Base-by-base conservation (phyloP, 1,140 invertebrate species). In the Agrilus planipennis region DNA sequence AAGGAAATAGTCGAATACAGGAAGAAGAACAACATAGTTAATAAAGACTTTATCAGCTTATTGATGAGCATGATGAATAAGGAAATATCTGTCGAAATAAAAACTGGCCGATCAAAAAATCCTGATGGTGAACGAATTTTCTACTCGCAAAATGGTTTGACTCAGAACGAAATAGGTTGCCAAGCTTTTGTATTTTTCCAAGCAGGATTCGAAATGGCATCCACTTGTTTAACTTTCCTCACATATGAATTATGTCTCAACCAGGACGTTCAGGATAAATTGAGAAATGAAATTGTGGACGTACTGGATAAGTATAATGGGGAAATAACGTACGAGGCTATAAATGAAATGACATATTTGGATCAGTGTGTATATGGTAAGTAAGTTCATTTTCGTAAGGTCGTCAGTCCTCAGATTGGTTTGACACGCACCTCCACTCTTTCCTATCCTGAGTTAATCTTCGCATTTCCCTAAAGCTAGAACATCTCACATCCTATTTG, bases 291-390 rank as follows among this genome's bases (percentile, higher is more conserved):
- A 51, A 61, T 72, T 0, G 50, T 60, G 10, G 27, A 49, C 2
- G 62, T 67, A 11, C 18, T 72, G 0, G 36, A 46, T 6, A 60
- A 60, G 39, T 54, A 71, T 40, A 48, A 63, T 14, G 63, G 64
- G 2, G 49, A 65, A 40, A 44, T 75, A 0, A 69, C 60, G 23
- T 76, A 72, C 45, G 72, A 76, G 11, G 60, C 64, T 14, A 41
- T 77, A 2, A 53, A 61, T 11, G 64, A 70, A 10, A 64, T 79
- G 57, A 61, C 56, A 1, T 72, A 42, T 28, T 34, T 34, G 15
- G 19, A 34, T 4, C 41, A 46, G 31, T 32, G 41, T n/a, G 29
- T 45, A 28, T 55, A 59, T 22, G 76, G 77, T 52, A 40, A 53
- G 12, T 22, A 3, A 9, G 14, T 7, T 17, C 15, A 17, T 34